Conservation (phyloP, 2,888 invertebrate genomes). For the Hirtodrosophila alboralis region DNA sequence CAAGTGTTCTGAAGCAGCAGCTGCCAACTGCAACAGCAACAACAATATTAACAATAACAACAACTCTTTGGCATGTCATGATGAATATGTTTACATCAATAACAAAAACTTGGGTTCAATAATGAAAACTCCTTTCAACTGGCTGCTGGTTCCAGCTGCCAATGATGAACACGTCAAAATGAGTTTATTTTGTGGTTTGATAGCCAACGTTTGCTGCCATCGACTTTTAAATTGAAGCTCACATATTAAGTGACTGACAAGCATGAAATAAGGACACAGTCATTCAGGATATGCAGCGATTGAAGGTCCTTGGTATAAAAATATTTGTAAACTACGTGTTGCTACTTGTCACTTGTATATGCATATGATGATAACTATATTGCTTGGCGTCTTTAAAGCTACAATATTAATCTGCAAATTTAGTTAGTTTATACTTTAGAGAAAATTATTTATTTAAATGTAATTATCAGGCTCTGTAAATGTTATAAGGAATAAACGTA, state of each 20-base stretch:
- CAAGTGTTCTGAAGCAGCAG: conserved; percentile 66
- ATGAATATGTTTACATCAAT: conserved; percentile 75
- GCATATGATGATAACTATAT: no score
- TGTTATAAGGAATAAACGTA: no score
- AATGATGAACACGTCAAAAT: conserved; percentile 62
- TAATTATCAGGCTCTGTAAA: no score
- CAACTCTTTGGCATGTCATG: conserved; percentile 38
- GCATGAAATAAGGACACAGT: conserved; percentile 41
- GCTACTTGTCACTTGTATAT: no score
- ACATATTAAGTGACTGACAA: conserved; percentile 34
- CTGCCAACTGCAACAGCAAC: conserved; percentile 42
- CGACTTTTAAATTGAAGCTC: conserved; percentile 16
- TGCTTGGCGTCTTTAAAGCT: no score
- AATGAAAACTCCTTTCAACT: conserved; percentile 43
- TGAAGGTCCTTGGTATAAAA: conserved; percentile 6
- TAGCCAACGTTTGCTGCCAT: conserved; percentile 48
- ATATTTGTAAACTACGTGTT: no score
- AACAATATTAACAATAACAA: conserved; percentile 32
- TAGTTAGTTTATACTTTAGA: no score
- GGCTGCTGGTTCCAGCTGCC: conserved; percentile 17
- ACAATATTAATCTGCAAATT: no score
- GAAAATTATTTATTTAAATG: no score
- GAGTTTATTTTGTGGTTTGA: conserved; percentile 68
- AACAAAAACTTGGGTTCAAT: conserved; percentile 66
- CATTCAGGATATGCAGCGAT: conserved; percentile 10